Base-by-base conservation (phyloP, 2,888 invertebrate species). In the Lagria hirta region DNA sequence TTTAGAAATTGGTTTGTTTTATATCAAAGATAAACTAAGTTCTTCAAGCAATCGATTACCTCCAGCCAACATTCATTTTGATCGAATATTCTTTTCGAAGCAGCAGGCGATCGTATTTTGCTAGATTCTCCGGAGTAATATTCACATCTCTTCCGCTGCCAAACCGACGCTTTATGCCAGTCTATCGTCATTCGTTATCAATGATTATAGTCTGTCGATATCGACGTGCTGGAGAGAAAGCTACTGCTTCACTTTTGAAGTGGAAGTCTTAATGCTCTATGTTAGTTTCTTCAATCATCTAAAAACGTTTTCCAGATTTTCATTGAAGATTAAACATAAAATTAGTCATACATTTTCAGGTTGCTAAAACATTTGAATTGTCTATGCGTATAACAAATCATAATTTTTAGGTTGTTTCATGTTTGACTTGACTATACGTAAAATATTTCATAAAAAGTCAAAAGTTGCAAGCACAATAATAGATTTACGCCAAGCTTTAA, bases 201-300 rank as follows among this genome's bases (percentile, higher is more conserved):
- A 62, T 68, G 66, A 62, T 68, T 68, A 68, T 61, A 62, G 65
- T 64, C 60, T 64, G 64, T 63, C 65, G 62, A 63, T 62, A 51
- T 54, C 50, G 52, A 45, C 38, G 43, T 11, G 13, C 32, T 45
- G 20, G 33, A 30, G 35, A 20, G 30, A 32, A 18, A 24, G 27
- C 15, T 27, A 21, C 10, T 32, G 16, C 22, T 32, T 41, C 32
- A 23, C 20, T 26, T 30, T 29, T 18, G n/a, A 28, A 18, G 35
- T 40, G 29, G 32, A 35, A 27, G 28, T 37, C 46, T 49, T 49
- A 47, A 42, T 45, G 30, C 29, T 23, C 15, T 33, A 35, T 42
- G 45, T 46, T 42, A 42, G 49, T 49, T 28, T 34, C 28, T 18
- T 23, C 45, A 22, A 41, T 46, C n/a, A n/a, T n/a, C 41, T 34